Evolutionary conservation across 2,888 invertebrate genomes (phyloP), one percentile per base, ranked within the genome.

Genomic region (Chrysolina americana): DNA sequence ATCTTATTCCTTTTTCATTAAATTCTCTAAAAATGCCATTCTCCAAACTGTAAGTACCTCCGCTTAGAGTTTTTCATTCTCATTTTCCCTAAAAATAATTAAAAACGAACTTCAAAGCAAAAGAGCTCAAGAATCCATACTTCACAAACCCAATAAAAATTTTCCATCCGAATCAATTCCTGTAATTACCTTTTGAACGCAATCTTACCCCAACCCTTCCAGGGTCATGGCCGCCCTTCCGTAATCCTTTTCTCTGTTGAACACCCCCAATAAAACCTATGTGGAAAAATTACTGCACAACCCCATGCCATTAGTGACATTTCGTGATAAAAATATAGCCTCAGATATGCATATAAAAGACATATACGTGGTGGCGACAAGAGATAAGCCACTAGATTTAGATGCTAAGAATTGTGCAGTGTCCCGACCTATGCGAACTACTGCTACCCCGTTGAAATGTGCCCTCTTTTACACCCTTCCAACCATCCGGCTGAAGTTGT

Each of bases 351-450:
- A 59, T 59, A 59, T 59, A 59, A 59, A 59, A 59, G 59, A 76
- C 78, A 75, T 74, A 75, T 74, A 78, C 77, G 77, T 72, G 75
- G 77, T 78, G 80, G 75, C 76, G 80, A 80, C 74, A 74, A 68
- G 71, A 79, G 81, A 81, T 81, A 81, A 81, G 81, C 79, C 28
- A 36, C 72, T 72, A 78, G 79, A 79, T 80, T 80, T 78, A 77
- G 74, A 75, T 76, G 75, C 75, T 73, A 76, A 75, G 79, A 79
- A 79, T 78, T 79, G 79, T 75, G 76, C 74, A 75, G 76, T 59
- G 59, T 59, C 59, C 59, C 59, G 59, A 59, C 59, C 59, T 59
- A 59, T 28, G 59, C 23, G 59, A 59, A 59, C 59, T 59, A 15
- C 59, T 59, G 23, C 59, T 59, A 59, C 59, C 36, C 36, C 36